These are phyloP conservation scores for Lasioglossum morio DNA, from an alignment of 2,888 invertebrate genomes.

Conservation along the genomic window DNA sequence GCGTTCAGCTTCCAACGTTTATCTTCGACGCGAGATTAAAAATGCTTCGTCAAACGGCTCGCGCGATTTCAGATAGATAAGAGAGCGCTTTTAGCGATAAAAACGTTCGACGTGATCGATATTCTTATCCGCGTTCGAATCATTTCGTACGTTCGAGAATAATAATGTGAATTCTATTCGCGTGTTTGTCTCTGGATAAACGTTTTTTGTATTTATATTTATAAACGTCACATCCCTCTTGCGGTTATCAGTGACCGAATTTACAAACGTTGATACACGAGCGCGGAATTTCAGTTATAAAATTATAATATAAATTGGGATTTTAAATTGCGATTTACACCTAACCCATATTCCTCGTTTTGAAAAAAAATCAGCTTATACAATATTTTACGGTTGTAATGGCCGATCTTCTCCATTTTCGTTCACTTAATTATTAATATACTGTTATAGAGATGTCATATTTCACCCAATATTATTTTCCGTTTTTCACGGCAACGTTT, in stretches of 20 bases:
- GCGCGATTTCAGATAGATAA: not conserved
- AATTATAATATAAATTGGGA: not conserved
- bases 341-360: not conserved
- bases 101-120: not conserved
- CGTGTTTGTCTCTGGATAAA: not conserved
- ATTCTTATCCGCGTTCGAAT: not conserved
- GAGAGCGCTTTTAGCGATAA: not conserved
- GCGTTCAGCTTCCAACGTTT: not conserved
- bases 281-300: not conserved
- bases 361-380: not conserved
- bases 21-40: not conserved
- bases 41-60: not conserved
- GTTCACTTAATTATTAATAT: not conserved
- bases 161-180: not conserved
- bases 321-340: not conserved
- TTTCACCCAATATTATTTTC: not conserved
- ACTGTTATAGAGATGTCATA: not conserved
- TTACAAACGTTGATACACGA: not conserved
- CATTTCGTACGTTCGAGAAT: not conserved
- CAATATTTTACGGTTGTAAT: not conserved
- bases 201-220: not conserved
- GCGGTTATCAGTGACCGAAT: not conserved
- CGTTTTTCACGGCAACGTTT: not conserved
- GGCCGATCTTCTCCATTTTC: not conserved
- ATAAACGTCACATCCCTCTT: not conserved